Percentiles rank a stretch among this genome's conserved stretches.
These are phyloP conservation scores for Electrophaes corylata DNA, from an alignment of 2,888 invertebrate species.

Conservation along the genomic window DNA sequence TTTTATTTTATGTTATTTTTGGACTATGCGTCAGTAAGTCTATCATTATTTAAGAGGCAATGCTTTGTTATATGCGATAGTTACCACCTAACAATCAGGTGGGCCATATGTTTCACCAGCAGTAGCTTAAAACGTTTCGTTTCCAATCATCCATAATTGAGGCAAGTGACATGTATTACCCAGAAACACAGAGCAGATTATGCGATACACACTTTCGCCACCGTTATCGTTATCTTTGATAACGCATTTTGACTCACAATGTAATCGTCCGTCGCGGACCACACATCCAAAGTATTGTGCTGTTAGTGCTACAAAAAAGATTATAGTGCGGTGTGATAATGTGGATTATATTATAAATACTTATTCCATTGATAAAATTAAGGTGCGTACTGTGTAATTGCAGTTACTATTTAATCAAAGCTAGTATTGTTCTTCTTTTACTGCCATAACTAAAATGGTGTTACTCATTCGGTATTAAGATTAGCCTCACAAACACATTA, in stretches of 20 bases:
- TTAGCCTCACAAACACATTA: no score
- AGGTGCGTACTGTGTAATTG: constrained; percentile 24
- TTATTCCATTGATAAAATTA: constrained; percentile 14
- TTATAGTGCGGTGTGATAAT: constrained; percentile 40
- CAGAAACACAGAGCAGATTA: constrained; percentile 25
- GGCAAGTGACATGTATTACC: constrained; percentile 15
- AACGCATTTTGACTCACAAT: constrained; percentile 73
- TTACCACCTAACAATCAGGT: no score
- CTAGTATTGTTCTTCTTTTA: no score
- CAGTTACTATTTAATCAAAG: no score
- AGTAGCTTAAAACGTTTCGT: no score
- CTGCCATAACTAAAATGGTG: no score
- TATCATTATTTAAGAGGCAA: no score
- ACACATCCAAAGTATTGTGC: constrained; percentile 52
- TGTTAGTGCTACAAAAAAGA: constrained; percentile 31
- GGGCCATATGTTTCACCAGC: no score
- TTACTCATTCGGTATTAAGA: no score
- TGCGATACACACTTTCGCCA: constrained; percentile 51
- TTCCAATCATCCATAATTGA: not conserved
- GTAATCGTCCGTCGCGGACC: constrained; percentile 52
- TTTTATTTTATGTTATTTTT: no score
- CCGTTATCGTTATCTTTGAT: constrained; percentile 70
- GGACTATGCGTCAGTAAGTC: no score
- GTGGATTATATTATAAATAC: constrained; percentile 27
- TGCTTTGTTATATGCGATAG: no score